Evolutionary conservation across 2,113 vertebrate genomes (phyloP), one percentile per base, ranked within the genome.

Genomic region (Pungitius pungitius): DNA sequence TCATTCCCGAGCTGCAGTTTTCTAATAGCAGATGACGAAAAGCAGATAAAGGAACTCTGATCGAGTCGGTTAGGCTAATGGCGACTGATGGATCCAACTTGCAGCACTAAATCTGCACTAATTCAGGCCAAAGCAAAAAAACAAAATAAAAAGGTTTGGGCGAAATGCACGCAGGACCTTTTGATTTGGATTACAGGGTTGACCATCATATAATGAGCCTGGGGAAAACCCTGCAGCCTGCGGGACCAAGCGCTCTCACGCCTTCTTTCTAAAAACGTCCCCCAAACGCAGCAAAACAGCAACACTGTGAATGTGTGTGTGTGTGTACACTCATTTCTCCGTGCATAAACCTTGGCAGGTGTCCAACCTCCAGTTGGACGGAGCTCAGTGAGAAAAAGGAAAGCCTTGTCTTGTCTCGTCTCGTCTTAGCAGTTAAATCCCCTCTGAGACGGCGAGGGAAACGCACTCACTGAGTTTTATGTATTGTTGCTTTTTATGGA

Each of bases 301-400:
- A 64, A 39, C 18, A 58, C 54, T 6, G 64, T 68, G 6, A 54
- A 47, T 24, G 70, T 60, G 58, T n/a, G 45, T 52, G n/a, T 13
- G 49, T 24, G 49, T 24, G 51, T 52, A 10, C 14, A 17, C 68
- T 58, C 24, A 52, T 85, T 74, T 87, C 71, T 62, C 49, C 15
- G 12, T 64, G 72, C 62, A 74, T 75, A 85, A 82, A 78, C 43
- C 59, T 75, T 89, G 88, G 90, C 87, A 69, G 42, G 55, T 71
- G 85, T 82, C 88, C 91, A 92, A 92, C 86, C 71, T 83, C 82
- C 55, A 85, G 82, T 90, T 91, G 86, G 90, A 90, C 78, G 8
- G 59, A 73, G 83, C 85, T 85, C 86, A 87, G 72, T 67, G 62
- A 79, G 73, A 75, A 30, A 82, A 82, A 45, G 58, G 59, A 86